Percentiles rank a stretch among this genome's conserved stretches.
phyloP scores from a whole-genome alignment of 2,797 vertebrate species.

The Cossypha heuglini region DNA sequence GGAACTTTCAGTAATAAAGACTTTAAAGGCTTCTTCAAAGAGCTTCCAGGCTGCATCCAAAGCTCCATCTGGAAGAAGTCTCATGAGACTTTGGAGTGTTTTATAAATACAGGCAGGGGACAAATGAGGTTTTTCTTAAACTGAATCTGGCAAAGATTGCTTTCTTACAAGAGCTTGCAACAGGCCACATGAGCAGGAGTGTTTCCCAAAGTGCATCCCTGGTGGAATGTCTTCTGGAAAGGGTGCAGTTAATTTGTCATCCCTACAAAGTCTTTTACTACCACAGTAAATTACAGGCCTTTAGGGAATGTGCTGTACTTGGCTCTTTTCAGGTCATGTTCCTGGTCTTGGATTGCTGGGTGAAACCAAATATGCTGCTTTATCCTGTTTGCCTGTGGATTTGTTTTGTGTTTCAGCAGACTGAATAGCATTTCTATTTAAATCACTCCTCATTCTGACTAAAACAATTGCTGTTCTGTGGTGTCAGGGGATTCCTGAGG shows the following conservation, averaged over 20 bases:
- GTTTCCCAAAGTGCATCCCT: not conserved
- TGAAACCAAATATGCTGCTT: not conserved
- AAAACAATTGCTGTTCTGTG: slow-evolving; percentile 16
- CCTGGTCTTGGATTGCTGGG: not conserved
- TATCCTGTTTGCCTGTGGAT: not conserved
- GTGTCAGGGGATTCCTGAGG: slow-evolving; percentile 31
- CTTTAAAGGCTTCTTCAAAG: slow-evolving; percentile 43
- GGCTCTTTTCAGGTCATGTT: slow-evolving; percentile 21
- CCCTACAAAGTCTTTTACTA: not conserved
- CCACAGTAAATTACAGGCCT: slow-evolving; percentile 12
- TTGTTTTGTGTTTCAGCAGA: slow-evolving; percentile 6
- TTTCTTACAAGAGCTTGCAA: not conserved
- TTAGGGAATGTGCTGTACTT: slow-evolving; percentile 13
- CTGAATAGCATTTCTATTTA: slow-evolving; percentile 41
- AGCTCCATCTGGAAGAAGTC: slow-evolving; percentile 44
- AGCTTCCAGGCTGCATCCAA: not conserved
- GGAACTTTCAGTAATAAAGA: not conserved
- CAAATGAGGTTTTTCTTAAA: slow-evolving; percentile 23
- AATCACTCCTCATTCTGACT: slow-evolving; percentile 3
- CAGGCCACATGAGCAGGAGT: not conserved
- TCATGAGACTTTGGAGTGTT: slow-evolving; percentile 17
- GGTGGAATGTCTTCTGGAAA: not conserved
- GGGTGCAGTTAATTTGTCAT: slow-evolving; percentile 19
- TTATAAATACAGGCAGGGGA: slow-evolving; percentile 45
- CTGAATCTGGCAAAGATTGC: not conserved